Evolutionary conservation across 2,888 invertebrate species (phyloP), one percentile per base, ranked within the genome.

Genomic region (Hanleya hanleyi): DNA sequence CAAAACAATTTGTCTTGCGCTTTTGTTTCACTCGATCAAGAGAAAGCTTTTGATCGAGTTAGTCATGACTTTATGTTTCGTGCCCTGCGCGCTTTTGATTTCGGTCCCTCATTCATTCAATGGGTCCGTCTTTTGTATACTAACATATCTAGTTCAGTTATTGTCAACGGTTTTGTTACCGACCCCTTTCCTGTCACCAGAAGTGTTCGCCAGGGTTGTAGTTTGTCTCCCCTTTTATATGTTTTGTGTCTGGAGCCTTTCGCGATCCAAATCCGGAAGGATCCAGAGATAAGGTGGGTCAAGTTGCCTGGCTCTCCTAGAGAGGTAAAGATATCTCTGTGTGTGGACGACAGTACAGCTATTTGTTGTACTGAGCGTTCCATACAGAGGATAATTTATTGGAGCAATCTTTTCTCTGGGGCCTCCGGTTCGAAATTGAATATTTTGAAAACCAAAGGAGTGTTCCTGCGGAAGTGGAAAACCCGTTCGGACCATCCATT

Each of bases 11-110:
- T 76, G n/a, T 18, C 62, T 51, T 71, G 75, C 41, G 68, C 69
- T 38, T 77, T 81, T 65, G 74, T 80, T 37, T 65, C 49, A 70
- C 9, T 81, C 35, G 81, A 83, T 62, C 81, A 81, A 67, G 78
- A 77, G 65, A 83, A 81, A 51, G 81, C 80, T 1, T 81, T 81
- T 47, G 80, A 82, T 68, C 68, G 81, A 49, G 81, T 81, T 18
- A 71, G 69, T 26, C 76, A 78, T 69, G 65, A 70, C 12, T 81
- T 72, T 70, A 18, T 82, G 26, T 77, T 74, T 74, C 68, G 77
- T 49, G 65, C 69, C 6, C 57, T 83, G 32, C 1, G 65, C 4
- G 51, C 71, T 15, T 81, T 77, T 71, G 77, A 78, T 29, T 80
- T 83, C 75, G 67, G 74, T 33, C 37, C 71, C n/a, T 50, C 67